A percentile compares a stretch with the other conserved stretches of the same genome.
Evolutionary conservation across 1,140 invertebrate genomes (phyloP).

Genomic region (Thrips palmi): DNA sequence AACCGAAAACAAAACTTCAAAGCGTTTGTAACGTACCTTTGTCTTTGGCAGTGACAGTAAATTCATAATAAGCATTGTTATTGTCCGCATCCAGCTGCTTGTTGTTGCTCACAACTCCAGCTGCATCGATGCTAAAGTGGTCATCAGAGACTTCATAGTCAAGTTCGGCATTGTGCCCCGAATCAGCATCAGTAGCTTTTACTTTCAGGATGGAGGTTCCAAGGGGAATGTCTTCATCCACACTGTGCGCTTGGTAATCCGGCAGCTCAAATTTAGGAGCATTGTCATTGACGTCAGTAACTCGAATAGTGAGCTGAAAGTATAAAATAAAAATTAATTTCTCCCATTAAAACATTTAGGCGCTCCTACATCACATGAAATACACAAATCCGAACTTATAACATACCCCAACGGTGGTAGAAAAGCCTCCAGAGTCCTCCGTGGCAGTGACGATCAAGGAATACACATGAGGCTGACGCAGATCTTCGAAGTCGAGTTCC

Average conservation of each 20-base stretch:
- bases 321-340: neutral
- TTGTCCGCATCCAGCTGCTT: conserved; percentile 88
- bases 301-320: conserved; percentile 65
- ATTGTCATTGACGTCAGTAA: conserved; percentile 90
- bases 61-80: conserved; percentile 91
- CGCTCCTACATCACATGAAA: neutral
- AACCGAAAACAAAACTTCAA: neutral
- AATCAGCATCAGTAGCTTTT: conserved; percentile 82
- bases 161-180: conserved; percentile 82
- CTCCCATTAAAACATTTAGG: neutral
- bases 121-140: conserved; percentile 81
- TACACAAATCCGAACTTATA: neutral
- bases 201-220: conserved; percentile 82
- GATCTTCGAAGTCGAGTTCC: conserved; percentile 86
- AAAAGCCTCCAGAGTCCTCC: conserved; percentile 89
- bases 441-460: conserved; percentile 81
- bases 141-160: conserved; percentile 83
- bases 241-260: conserved; percentile 88
- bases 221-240: conserved; percentile 81
- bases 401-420: conserved; percentile 78
- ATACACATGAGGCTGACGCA: conserved; percentile 82
- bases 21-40: conserved; percentile 36
- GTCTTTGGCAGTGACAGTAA: conserved; percentile 79
- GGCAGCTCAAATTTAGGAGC: conserved; percentile 87
- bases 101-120: conserved; percentile 80